phyloP scores from a whole-genome alignment of 2,113 vertebrate species.

The Felis chaus region DNA sequence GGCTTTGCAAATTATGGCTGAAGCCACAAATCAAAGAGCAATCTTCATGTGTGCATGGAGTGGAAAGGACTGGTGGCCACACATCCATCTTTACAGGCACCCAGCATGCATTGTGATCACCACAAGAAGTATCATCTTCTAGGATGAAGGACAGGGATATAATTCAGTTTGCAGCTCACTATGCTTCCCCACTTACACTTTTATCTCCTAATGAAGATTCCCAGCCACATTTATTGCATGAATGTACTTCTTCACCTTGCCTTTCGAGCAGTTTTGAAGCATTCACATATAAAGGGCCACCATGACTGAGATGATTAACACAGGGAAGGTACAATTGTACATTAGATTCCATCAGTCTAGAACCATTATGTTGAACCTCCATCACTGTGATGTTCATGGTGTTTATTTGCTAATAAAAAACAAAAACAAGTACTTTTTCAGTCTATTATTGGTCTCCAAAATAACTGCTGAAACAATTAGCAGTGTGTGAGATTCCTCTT shows the following conservation, averaged over 20 bases:
- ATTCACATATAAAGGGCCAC: background rate
- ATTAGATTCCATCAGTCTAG: background rate
- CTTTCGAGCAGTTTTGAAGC: conserved; percentile 1
- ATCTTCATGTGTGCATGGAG: conserved; percentile 43
- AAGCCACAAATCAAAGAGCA: conserved; percentile 64
- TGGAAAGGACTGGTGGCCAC: conserved; percentile 55
- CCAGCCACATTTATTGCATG: background rate
- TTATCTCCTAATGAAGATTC: conserved; percentile 53
- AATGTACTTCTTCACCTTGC: background rate
- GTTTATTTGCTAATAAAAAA: conserved; percentile 58
- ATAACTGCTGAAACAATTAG: conserved; percentile 46
- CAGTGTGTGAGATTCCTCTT: background rate
- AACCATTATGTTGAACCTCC: background rate
- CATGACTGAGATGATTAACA: conserved; percentile 17
- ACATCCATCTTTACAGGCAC: background rate
- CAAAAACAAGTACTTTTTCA: conserved; percentile 17
- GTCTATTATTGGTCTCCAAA: conserved; percentile 30
- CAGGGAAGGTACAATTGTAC: background rate
- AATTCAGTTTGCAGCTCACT: conserved; percentile 29
- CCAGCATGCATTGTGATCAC: background rate
- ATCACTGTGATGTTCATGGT: background rate
- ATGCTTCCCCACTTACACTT: background rate
- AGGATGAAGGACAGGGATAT: conserved; percentile 54
- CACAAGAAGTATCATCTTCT: background rate
- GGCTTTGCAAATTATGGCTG: conserved; percentile 37